A percentile compares a stretch with the other conserved stretches of the same genome.
Evolutionary conservation across 2,797 vertebrate genomes (phyloP).

Genomic region (Pseudochaenichthys georgianus): DNA sequence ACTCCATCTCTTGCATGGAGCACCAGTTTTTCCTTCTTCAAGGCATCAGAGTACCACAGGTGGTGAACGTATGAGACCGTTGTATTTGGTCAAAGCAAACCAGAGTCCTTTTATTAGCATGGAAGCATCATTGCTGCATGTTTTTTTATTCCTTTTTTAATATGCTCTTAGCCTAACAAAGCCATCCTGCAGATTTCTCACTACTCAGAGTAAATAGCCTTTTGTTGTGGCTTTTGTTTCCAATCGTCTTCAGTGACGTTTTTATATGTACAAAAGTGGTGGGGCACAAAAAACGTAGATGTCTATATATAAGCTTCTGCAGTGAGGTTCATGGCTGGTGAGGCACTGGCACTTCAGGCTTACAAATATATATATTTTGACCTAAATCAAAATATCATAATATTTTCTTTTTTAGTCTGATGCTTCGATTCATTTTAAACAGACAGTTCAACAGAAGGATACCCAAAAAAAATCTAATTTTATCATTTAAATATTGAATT

Average conservation of each 20-base stretch:
- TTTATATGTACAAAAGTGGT: no score
- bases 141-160: neutral
- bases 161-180: slow-evolving; percentile 1
- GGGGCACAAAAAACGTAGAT: no score
- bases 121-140: neutral
- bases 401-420: no score
- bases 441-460: no score
- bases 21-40: slow-evolving; percentile 22
- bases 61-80: neutral
- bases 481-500: no score
- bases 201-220: neutral
- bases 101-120: neutral
- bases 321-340: no score
- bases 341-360: no score
- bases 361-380: no score
- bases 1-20: slow-evolving; percentile 50
- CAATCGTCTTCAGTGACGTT: neutral
- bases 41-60: slow-evolving; percentile 38
- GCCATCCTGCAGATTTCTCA: neutral
- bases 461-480: no score
- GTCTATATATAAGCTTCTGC: no score
- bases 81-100: slow-evolving; percentile 5
- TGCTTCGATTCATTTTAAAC: no score
- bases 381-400: no score
- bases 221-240: neutral